These are phyloP conservation scores for Harpagifer antarcticus DNA, from an alignment of 2,797 vertebrate species.

Conservation along the genomic window DNA sequence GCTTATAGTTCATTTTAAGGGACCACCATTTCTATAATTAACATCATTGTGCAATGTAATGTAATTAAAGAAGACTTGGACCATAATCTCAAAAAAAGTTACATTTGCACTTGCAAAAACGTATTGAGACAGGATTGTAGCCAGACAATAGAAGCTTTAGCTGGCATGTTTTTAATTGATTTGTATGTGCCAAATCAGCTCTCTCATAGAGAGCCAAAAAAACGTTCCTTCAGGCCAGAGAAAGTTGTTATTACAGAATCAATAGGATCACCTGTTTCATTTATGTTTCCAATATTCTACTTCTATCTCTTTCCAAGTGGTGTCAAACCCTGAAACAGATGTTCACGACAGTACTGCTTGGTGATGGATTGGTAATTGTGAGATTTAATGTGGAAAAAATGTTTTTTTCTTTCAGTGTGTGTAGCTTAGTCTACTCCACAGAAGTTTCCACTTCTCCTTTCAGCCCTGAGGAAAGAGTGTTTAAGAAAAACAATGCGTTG, in stretches of 20 bases:
- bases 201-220: background rate
- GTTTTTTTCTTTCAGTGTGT: slow-evolving; percentile 35
- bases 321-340: slow-evolving; percentile 62
- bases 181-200: slow-evolving; percentile 7
- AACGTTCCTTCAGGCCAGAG: slow-evolving; percentile 4
- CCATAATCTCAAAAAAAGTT: too few relatives aligned
- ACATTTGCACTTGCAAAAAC: background rate
- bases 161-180: slow-evolving; percentile 19
- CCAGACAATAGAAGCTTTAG: slow-evolving; percentile 4
- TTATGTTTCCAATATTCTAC: slow-evolving; percentile 23
- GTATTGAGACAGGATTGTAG: background rate
- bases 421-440: slow-evolving; percentile 13
- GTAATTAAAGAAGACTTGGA: too few relatives aligned
- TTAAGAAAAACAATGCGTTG: slow-evolving; percentile 59
- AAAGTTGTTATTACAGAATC: slow-evolving; percentile 18
- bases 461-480: slow-evolving; percentile 45
- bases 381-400: slow-evolving; percentile 55
- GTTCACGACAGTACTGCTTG: slow-evolving; percentile 38
- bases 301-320: slow-evolving; percentile 10
- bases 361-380: slow-evolving; percentile 50
- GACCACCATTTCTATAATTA: too few relatives aligned
- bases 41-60: too few relatives aligned
- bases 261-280: slow-evolving; percentile 43
- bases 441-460: slow-evolving; percentile 49
- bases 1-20: too few relatives aligned